phyloP scores from a whole-genome alignment of 1,140 invertebrate genomes.

The Asobara japonica region DNA sequence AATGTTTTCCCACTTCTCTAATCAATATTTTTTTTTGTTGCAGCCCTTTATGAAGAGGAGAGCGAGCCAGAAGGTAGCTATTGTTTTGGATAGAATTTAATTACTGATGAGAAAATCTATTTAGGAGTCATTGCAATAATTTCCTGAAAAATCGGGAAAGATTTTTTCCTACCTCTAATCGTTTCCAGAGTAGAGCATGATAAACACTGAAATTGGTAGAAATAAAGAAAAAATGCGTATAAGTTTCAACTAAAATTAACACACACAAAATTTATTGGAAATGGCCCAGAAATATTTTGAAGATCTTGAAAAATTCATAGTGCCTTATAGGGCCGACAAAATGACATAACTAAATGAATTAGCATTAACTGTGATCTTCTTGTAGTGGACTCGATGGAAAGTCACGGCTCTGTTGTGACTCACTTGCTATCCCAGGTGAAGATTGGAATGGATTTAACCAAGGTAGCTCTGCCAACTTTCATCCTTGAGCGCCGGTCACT shows the following conservation, averaged over 20 bases:
- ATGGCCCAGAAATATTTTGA: too few species aligned
- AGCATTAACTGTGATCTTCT: slow-evolving; percentile 24
- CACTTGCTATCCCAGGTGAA: slow-evolving; percentile 95
- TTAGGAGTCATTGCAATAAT: too few species aligned
- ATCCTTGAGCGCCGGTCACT: slow-evolving; percentile 94
- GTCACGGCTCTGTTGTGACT: slow-evolving; percentile 93
- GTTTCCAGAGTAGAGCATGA: too few species aligned
- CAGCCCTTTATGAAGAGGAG: slow-evolving; percentile 88
- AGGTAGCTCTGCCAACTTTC: slow-evolving; percentile 96
- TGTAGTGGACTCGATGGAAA: slow-evolving; percentile 83
- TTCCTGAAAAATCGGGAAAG: too few species aligned
- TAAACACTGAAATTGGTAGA: too few species aligned
- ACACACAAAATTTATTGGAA: too few species aligned
- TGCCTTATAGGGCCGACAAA: too few species aligned
- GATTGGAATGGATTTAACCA: slow-evolving; percentile 98
- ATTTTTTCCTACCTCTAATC: not conserved
- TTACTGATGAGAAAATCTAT: too few species aligned
- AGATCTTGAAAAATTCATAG: too few species aligned
- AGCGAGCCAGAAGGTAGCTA: slow-evolving; percentile 82
- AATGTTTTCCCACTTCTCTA: slow-evolving; percentile 29
- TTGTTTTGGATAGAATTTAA: too few species aligned
- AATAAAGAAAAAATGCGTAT: too few species aligned
- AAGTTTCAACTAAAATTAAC: too few species aligned
- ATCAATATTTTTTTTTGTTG: slow-evolving; percentile 49
- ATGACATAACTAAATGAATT: slow-evolving; percentile 15